Conservation (phyloP, 2,113 vertebrate species). For the Pollimyrus isidori region DNA sequence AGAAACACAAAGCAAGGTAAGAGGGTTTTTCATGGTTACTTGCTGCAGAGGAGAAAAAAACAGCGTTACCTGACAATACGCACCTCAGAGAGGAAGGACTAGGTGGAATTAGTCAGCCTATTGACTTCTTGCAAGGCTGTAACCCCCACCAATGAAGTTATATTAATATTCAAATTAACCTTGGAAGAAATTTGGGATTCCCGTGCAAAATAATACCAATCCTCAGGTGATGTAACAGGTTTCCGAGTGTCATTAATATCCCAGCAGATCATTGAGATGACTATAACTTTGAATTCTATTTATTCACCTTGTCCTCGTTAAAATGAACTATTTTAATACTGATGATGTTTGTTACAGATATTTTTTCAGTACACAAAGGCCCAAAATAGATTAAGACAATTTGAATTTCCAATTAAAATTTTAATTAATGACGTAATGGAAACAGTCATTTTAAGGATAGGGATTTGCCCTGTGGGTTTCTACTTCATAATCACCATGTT, state of each 20-base stretch:
- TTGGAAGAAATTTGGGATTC: neutral
- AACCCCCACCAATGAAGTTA: neutral
- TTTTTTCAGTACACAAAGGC: neutral
- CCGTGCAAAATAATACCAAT: neutral
- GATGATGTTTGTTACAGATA: neutral
- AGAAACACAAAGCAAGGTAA: neutral
- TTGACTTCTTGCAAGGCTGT: neutral
- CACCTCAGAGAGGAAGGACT: neutral
- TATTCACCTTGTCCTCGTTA: neutral
- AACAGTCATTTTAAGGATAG: neutral
- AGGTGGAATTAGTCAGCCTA: neutral
- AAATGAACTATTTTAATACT: neutral
- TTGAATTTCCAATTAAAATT: neutral
- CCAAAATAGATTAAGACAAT: neutral
- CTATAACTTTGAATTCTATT: neutral
- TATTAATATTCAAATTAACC: neutral
- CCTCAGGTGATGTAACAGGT: neutral
- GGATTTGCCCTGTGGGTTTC: neutral
- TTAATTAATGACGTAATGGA: neutral
- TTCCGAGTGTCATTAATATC: neutral
- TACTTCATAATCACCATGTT: neutral
- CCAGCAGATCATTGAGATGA: neutral
- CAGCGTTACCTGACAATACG: neutral
- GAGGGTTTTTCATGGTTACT: neutral
- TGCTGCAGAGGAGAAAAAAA: neutral